phyloP scores from a whole-genome alignment of 2,888 invertebrate genomes.

The Elaeidobius kamerunicus region DNA sequence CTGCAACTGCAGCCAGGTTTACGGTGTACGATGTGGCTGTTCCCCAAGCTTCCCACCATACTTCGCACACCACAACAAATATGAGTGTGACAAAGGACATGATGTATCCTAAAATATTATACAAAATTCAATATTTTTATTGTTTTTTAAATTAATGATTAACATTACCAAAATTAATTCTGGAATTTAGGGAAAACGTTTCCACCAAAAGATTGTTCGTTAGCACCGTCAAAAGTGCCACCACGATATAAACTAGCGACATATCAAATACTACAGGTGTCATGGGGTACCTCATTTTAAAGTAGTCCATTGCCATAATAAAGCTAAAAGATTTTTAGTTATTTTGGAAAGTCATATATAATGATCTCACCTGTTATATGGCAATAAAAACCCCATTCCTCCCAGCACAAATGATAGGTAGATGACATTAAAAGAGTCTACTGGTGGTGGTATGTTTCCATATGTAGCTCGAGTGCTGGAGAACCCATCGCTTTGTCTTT shows the following conservation, averaged over 20 bases:
- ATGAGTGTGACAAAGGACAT: conserved; percentile 78
- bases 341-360: not conserved
- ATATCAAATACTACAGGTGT: conserved; percentile 89
- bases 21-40: conserved; percentile 76
- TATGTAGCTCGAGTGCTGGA: conserved; percentile 41
- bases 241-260: conserved; percentile 88
- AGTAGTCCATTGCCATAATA: conserved; percentile 92
- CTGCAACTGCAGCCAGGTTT: conserved; percentile 78
- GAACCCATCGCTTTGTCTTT: conserved; percentile 34
- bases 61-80: conserved; percentile 81
- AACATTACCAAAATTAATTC: conserved; percentile 86
- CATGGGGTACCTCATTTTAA: conserved; percentile 78
- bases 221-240: conserved; percentile 83
- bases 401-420: conserved; percentile 76
- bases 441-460: conserved; percentile 63
- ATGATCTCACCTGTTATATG: conserved; percentile 81
- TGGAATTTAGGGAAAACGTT: conserved; percentile 73
- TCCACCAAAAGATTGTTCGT: conserved; percentile 83
- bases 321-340: conserved; percentile 59
- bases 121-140: no score
- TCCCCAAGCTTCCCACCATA: conserved; percentile 82
- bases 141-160: no score
- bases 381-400: conserved; percentile 85
- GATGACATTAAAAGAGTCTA: conserved; percentile 67
- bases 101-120: conserved; percentile 71